phyloP scores from a whole-genome alignment of 2,888 invertebrate genomes.

The Meandrusa payeni region DNA sequence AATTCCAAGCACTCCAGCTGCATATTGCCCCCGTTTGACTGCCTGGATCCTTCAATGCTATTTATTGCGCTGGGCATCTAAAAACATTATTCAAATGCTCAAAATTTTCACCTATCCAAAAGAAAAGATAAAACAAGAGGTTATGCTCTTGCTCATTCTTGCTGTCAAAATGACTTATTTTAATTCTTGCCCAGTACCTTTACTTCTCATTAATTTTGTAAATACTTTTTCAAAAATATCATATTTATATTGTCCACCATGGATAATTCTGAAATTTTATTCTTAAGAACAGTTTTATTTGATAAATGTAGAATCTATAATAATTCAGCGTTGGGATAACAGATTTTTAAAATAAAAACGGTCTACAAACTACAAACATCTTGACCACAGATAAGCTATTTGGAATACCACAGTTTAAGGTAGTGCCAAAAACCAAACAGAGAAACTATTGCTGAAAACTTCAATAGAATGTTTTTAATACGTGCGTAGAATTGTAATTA shows the following conservation, averaged over 20 bases:
- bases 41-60: conserved; percentile 51
- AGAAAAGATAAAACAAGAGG: conserved; percentile 16
- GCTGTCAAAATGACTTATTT: conserved; percentile 17
- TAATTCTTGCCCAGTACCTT: conserved; percentile 7
- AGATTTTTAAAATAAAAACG: conserved; percentile 14
- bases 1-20: conserved; percentile 86
- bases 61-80: conserved; percentile 69
- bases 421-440: too few species aligned
- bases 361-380: too few species aligned
- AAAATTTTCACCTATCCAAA: conserved; percentile 12
- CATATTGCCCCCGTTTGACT: conserved; percentile 62
- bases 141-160: conserved; percentile 20
- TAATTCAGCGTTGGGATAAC: not conserved
- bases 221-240: conserved; percentile 26
- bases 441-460: too few species aligned
- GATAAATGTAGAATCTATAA: not conserved
- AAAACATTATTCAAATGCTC: conserved; percentile 31
- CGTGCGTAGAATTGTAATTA: too few species aligned
- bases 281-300: too few species aligned
- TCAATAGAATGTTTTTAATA: too few species aligned
- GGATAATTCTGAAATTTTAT: too few species aligned
- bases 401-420: not conserved
- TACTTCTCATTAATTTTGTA: conserved; percentile 9
- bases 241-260: not conserved
- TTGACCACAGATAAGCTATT: not conserved